These are phyloP conservation scores for Meda fulgida DNA, from an alignment of 2,797 vertebrate species.

Conservation along the genomic window DNA sequence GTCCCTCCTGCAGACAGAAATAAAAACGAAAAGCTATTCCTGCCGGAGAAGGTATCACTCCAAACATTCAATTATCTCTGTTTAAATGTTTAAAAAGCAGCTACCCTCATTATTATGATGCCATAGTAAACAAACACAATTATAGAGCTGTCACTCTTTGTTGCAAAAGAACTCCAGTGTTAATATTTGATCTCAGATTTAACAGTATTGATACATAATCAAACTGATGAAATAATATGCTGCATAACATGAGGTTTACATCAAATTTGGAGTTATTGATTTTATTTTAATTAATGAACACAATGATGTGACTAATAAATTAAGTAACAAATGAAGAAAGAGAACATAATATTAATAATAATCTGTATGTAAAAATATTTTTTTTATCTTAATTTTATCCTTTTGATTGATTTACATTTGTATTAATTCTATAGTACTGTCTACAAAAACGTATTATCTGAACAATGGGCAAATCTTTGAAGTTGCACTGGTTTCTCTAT, in stretches of 20 bases:
- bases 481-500: neutral
- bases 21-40: constrained; percentile 21
- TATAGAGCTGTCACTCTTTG: constrained; percentile 59
- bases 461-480: neutral
- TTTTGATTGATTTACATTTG: neutral
- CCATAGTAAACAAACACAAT: constrained; percentile 62
- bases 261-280: neutral
- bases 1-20: constrained; percentile 31
- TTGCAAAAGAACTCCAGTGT: constrained; percentile 32
- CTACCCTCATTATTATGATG: constrained; percentile 56
- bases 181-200: constrained; percentile 62
- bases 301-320: neutral
- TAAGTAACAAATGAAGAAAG: neutral
- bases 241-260: constrained; percentile 24
- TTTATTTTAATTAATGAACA: neutral
- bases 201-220: constrained; percentile 50
- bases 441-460: neutral
- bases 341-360: neutral
- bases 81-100: constrained; percentile 66
- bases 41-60: constrained; percentile 40
- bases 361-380: neutral
- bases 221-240: constrained; percentile 40
- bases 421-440: neutral
- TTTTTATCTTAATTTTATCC: neutral
- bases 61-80: constrained; percentile 67